phyloP scores from a whole-genome alignment of 2,888 invertebrate species.

The Biston betularia region DNA sequence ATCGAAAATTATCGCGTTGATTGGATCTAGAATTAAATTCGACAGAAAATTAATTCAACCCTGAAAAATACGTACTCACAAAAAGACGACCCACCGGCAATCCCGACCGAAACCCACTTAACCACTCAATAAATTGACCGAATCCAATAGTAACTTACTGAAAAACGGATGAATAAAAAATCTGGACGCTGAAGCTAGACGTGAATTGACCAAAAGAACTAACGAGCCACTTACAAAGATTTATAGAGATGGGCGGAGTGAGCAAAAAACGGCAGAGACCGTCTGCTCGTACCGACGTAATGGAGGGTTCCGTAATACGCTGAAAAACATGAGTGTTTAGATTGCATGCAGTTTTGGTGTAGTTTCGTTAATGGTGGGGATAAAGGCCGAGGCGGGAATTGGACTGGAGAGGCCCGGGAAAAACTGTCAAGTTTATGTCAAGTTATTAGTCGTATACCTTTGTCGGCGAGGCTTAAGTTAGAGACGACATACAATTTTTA shows the following conservation, averaged over 20 bases:
- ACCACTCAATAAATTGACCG: conserved; percentile 45
- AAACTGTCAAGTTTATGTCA: conserved; percentile 27
- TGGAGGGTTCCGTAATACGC: conserved; percentile 57
- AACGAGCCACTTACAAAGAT: conserved; percentile 78
- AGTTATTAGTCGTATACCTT: conserved; percentile 19
- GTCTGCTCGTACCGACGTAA: conserved; percentile 60
- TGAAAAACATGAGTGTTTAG: conserved; percentile 63
- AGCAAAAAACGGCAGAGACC: conserved; percentile 67
- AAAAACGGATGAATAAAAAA: conserved; percentile 68
- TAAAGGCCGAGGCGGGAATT: conserved; percentile 33
- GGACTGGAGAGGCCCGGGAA: conserved; percentile 11
- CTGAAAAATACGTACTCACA: conserved; percentile 15
- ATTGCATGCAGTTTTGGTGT: conserved; percentile 60
- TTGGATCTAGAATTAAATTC: neutral
- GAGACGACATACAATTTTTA: neutral
- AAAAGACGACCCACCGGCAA: conserved; percentile 23
- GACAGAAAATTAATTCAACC: conserved; percentile 21
- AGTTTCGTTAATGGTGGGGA: conserved; percentile 48
- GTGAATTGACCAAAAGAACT: conserved; percentile 73
- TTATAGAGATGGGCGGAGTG: conserved; percentile 71
- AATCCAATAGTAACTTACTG: conserved; percentile 53
- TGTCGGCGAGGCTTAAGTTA: neutral
- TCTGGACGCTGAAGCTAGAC: conserved; percentile 61
- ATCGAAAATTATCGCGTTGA: neutral
- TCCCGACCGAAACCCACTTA: conserved; percentile 31